phyloP scores from a whole-genome alignment of 1,140 invertebrate genomes.

The Zelostemma sp. region DNA sequence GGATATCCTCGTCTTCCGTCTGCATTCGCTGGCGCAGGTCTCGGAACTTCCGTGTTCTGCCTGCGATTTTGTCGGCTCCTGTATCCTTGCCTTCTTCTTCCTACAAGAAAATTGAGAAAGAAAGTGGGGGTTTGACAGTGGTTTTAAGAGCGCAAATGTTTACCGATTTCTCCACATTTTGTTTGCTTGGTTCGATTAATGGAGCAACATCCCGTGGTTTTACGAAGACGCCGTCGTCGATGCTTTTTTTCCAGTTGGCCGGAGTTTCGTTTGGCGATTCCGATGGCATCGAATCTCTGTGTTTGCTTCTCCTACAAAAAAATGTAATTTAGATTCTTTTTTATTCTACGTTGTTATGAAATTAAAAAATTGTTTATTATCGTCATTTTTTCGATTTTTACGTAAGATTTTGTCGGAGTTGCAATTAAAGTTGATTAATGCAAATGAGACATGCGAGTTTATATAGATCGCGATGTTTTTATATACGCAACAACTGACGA shows the following conservation, averaged over 20 bases:
- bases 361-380: constrained; percentile 4
- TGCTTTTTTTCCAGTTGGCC: constrained; percentile 42
- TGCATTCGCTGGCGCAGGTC: constrained; percentile 87
- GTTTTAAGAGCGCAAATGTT: neutral
- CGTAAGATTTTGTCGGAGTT: neutral
- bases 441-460: neutral
- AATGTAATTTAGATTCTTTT: neutral
- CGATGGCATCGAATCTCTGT: constrained; percentile 50
- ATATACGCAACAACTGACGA: neutral
- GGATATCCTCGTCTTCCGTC: constrained; percentile 82
- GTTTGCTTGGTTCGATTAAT: constrained; percentile 51
- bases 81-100: constrained; percentile 61
- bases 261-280: constrained; percentile 50
- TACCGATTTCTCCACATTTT: constrained; percentile 56
- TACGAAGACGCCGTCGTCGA: constrained; percentile 61
- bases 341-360: constrained; percentile 1
- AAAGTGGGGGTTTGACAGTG: neutral
- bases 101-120: constrained; percentile 39
- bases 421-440: neutral
- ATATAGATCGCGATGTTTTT: neutral
- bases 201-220: constrained; percentile 60
- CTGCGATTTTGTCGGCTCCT: constrained; percentile 61
- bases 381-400: neutral
- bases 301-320: constrained; percentile 52
- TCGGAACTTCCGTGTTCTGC: constrained; percentile 78